Base-by-base conservation (phyloP, 2,888 invertebrate species). In the Luffia ferchaultella region DNA sequence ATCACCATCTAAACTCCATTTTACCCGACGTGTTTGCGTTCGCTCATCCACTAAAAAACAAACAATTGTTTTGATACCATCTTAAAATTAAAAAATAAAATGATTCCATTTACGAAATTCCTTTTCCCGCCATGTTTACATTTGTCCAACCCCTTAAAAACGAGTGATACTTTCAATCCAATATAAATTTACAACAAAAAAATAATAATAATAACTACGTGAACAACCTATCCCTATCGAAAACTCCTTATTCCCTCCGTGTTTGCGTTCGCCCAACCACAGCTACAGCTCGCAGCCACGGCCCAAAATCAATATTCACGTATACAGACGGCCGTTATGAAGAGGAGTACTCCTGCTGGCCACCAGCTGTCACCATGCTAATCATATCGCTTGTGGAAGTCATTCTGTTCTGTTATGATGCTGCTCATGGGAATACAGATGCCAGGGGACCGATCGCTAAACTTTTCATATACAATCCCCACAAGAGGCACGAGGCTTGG, bases 321-420 rank as follows among this genome's bases (percentile, higher is more conserved):
- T 82, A 78, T 65, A 60, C 76, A 87, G 92, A 92, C 80, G 92
- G 91, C 2, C 89, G 90, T 3, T 97, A 97, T 74, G 92, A 96
- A 64, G 92, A 95, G 61, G 92, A 96, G 68, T 98, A 98, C 84
- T 91, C 89, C 54, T 97, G 98, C 67, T 91, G 90, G 70, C 98
- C 98, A 15, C 98, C 98, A 0, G 91, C 94, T 0, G 67, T 98
- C 50, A 94, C 96, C 65, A 96, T 98, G 93, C 88, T 97, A 55
- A 78, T 95, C 54, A 91, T 98, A 62, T 96, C 95, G 2, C 63
- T 97, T 52, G 79, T 96, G 58, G 96, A 97, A 87, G 95, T 97
- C 58, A 84, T 89, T 18, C 85, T 91, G 64, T 93, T 89, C 70
- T 85, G 84, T 78, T 69, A 83, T 65, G 71, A 87, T 71, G 63